Evolutionary conservation across 2,888 invertebrate genomes (phyloP).

Genomic region (Andricus quercusramuli): DNA sequence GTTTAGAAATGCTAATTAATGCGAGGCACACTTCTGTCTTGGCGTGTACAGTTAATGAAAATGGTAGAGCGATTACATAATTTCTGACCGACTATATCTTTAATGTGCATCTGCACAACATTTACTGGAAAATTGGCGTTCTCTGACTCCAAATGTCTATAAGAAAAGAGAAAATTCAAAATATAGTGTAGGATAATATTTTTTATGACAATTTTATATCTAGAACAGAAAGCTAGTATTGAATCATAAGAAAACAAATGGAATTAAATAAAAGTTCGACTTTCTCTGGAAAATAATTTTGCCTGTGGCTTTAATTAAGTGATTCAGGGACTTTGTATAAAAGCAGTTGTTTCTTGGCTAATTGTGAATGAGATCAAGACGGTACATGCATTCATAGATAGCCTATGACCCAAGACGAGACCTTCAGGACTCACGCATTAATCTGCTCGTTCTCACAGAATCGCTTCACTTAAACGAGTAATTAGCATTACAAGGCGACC

Average conservation of each 20-base stretch:
- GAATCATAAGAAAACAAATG: background rate
- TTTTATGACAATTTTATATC: too few relatives aligned
- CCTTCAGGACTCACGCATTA: constrained; percentile 20
- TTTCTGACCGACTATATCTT: constrained; percentile 11
- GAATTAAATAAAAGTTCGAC: background rate
- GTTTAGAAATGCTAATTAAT: constrained; percentile 36
- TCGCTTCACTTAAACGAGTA: constrained; percentile 26
- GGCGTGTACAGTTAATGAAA: constrained; percentile 35
- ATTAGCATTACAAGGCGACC: constrained; percentile 30
- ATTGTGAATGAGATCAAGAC: constrained; percentile 35
- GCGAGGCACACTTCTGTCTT: constrained; percentile 32
- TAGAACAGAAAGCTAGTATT: background rate
- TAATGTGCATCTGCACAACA: constrained; percentile 9
- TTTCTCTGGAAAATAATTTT: background rate
- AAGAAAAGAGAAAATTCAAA: background rate
- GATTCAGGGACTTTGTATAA: background rate
- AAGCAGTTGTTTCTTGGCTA: background rate
- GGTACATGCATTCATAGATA: constrained; percentile 10
- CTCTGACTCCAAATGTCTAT: background rate
- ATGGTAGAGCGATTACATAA: constrained; percentile 22
- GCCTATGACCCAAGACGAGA: constrained; percentile 21
- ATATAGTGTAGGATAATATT: background rate
- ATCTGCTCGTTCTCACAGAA: constrained; percentile 13
- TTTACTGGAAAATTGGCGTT: constrained; percentile 22
- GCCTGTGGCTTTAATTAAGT: background rate